Base-by-base conservation (phyloP, 2,888 invertebrate species). In the Hydropsyche betteni region DNA sequence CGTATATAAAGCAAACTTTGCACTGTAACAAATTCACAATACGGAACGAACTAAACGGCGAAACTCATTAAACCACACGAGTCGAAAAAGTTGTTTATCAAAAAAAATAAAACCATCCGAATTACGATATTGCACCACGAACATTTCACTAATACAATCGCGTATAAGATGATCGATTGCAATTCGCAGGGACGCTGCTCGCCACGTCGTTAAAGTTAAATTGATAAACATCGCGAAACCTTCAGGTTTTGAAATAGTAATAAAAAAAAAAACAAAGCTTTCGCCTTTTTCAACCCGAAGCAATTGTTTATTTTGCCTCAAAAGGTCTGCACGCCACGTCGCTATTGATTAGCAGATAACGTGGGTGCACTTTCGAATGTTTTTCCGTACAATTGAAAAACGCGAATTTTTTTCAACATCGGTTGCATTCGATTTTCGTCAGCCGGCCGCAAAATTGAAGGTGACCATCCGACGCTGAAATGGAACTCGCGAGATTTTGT, bases 291-390 rank as follows among this genome's bases (percentile, higher is more conserved):
- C 69, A 14, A 50, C 50, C 5, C 69, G 5, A 6, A 33, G 34
- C 52, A 53, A 51, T 70, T 72, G 52, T 72, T 71, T 72, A 55
- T 72, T 72, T 72, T 72, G 61, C 44, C 44, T 64, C 61, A 38
- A 34, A 53, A 70, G 53, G 72, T 72, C 61, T 72, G 72, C 72
- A 72, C 72, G 72, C 72, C 14, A 72, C 24, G 34, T 14, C 61
- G 55, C 61, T 72, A 61, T 61, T 72, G 72, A 72, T 72, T 72
- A 44, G 61, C 72, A 61, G 72, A 72, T 72, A 72, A 72, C 72
- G 69, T 69, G 64, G 34, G 36, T 64, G 64, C 64, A 64, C 34
- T 34, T 64, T 64, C 34, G 34, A 64, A 64, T 36, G 61, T 33
- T 44, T 24, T 16, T 24, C 61, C n/a, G 33, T 33, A 5, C 61